Conservation (phyloP, 2,888 invertebrate genomes). For the Drosophila meridiana region DNA sequence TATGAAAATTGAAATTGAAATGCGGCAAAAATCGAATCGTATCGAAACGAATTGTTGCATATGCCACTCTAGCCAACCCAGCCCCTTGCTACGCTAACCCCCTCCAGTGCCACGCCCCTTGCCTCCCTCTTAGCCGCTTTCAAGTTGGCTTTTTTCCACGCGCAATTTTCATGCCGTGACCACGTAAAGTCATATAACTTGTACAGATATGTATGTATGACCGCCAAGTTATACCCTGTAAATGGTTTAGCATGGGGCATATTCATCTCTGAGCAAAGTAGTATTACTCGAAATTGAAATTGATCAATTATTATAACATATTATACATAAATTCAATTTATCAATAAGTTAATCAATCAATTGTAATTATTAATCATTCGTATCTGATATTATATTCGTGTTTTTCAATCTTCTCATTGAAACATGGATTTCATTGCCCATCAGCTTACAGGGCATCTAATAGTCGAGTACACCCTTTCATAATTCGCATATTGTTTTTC, state of each 20-base stretch:
- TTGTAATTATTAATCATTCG: neutral
- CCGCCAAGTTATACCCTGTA: slow-evolving; percentile 5
- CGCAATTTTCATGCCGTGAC: slow-evolving; percentile 22
- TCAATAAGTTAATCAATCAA: neutral
- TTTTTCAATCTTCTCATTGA: neutral
- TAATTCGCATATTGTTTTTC: slow-evolving; percentile 5
- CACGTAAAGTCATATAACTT: slow-evolving; percentile 28
- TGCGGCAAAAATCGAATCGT: slow-evolving; percentile 17
- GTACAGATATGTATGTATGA: slow-evolving; percentile 7
- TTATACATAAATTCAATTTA: no score
- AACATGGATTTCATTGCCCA: neutral
- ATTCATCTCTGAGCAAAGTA: neutral
- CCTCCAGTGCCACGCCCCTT: neutral
- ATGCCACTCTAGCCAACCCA: slow-evolving; percentile 17
- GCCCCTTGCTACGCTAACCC: neutral
- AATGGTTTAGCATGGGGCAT: neutral
- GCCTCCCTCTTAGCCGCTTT: neutral
- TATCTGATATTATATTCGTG: neutral
- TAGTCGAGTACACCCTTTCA: neutral
- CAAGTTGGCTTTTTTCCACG: neutral
- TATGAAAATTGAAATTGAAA: slow-evolving; percentile 48
- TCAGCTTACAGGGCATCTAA: neutral
- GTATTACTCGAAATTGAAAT: neutral
- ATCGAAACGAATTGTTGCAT: slow-evolving; percentile 30
- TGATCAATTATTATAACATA: neutral